phyloP scores from a whole-genome alignment of 23 tunicate genomes.

The Pegea sp. region DNA sequence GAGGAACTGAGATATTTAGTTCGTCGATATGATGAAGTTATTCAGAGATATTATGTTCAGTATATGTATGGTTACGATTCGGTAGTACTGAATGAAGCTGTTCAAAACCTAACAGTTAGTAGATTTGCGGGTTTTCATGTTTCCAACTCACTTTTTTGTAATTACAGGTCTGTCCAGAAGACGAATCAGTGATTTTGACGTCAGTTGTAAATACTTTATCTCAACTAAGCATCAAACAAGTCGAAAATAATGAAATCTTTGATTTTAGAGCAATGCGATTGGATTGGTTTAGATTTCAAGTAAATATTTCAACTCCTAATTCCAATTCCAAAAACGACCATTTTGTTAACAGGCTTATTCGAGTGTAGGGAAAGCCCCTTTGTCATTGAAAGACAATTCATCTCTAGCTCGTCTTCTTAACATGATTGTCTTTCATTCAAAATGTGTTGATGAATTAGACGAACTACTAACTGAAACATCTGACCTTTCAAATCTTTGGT shows the following conservation, averaged over 20 bases:
- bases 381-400: constrained; percentile 50
- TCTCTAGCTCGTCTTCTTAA: constrained; percentile 52
- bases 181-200: constrained; percentile 87
- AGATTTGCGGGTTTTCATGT: neutral
- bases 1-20: constrained; percentile 69
- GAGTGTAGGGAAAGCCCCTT: constrained; percentile 70
- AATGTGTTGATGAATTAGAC: constrained; percentile 72
- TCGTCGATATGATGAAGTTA: constrained; percentile 63
- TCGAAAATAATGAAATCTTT: constrained; percentile 77
- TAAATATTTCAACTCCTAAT: constrained; percentile 1
- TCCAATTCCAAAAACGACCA: neutral
- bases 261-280: constrained; percentile 88
- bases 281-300: constrained; percentile 97
- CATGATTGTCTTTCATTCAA: constrained; percentile 54
- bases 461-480: constrained; percentile 63
- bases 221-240: constrained; percentile 76
- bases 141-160: neutral
- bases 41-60: constrained; percentile 78
- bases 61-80: constrained; percentile 85
- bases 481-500: constrained; percentile 68
- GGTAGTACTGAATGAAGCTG: constrained; percentile 76
- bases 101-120: constrained; percentile 74
- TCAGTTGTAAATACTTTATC: constrained; percentile 91
- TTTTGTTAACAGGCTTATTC: constrained; percentile 55
- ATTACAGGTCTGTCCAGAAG: constrained; percentile 91